A percentile compares a stretch with the other conserved stretches of the same genome.
Evolutionary conservation across 2,888 invertebrate genomes (phyloP).

Genomic region (Agrochola litura): DNA sequence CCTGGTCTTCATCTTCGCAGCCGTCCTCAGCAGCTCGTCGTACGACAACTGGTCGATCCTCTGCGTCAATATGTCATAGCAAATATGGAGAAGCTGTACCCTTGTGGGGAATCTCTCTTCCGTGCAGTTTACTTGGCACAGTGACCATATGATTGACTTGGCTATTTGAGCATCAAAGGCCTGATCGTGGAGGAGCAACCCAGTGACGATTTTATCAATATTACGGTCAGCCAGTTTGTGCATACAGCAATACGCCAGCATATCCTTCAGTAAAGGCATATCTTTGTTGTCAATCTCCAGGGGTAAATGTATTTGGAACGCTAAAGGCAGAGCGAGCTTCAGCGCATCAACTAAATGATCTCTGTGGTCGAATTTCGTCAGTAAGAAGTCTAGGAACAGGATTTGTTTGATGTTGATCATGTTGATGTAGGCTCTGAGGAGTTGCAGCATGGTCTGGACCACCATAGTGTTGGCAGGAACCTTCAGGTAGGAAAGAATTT

Average conservation of each 20-base stretch:
- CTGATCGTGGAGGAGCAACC: slow-evolving; percentile 85
- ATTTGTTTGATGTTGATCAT: slow-evolving; percentile 91
- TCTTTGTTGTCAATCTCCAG: slow-evolving; percentile 90
- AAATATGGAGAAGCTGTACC: slow-evolving; percentile 88
- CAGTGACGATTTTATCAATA: slow-evolving; percentile 89
- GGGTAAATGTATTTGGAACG: slow-evolving; percentile 92
- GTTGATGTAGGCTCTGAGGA: slow-evolving; percentile 91
- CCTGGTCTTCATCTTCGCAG: slow-evolving; percentile 86
- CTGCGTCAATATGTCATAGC: slow-evolving; percentile 86
- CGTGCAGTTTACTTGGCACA: slow-evolving; percentile 87
- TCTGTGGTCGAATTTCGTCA: slow-evolving; percentile 86
- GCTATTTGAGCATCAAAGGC: slow-evolving; percentile 84
- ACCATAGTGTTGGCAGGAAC: slow-evolving; percentile 91
- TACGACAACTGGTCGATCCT: slow-evolving; percentile 83
- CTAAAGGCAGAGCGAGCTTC: slow-evolving; percentile 92
- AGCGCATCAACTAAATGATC: slow-evolving; percentile 92
- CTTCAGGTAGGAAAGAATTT: slow-evolving; percentile 90
- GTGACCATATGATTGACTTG: slow-evolving; percentile 90
- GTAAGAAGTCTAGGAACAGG: slow-evolving; percentile 91
- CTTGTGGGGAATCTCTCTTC: slow-evolving; percentile 81
- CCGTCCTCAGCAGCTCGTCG: slow-evolving; percentile 87
- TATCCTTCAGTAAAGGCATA: slow-evolving; percentile 86
- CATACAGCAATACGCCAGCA: slow-evolving; percentile 88
- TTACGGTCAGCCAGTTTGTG: slow-evolving; percentile 88
- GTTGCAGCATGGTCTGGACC: slow-evolving; percentile 91